These are phyloP conservation scores for Leguminivora glycinivorella DNA, from an alignment of 1,140 invertebrate genomes.

Conservation along the genomic window DNA sequence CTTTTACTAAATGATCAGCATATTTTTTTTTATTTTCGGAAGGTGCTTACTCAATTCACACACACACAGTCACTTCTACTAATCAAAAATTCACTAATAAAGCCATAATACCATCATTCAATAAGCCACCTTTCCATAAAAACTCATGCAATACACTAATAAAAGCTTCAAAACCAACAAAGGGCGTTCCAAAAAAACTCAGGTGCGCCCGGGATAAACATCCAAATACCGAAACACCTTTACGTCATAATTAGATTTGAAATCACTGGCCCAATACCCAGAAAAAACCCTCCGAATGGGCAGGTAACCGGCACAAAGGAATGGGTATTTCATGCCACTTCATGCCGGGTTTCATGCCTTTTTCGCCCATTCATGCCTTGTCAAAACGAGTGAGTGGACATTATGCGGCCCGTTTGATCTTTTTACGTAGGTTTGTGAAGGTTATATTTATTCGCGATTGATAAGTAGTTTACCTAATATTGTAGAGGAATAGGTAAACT, in stretches of 20 bases:
- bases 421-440: background rate
- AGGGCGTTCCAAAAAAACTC: background rate
- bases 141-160: background rate
- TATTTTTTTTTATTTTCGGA: too few species aligned
- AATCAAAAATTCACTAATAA: constrained; percentile 3
- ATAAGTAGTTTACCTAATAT: background rate
- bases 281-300: constrained; percentile 38
- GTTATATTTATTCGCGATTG: background rate
- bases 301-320: constrained; percentile 44
- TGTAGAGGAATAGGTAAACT: background rate
- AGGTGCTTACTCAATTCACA: too few species aligned
- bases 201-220: constrained; percentile 22
- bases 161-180: constrained; percentile 17
- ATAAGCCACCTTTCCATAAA: background rate
- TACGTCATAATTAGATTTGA: constrained; percentile 56
- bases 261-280: constrained; percentile 45
- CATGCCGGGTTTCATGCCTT: constrained; percentile 26
- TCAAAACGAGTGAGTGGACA: constrained; percentile 41
- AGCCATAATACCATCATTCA: background rate
- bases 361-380: constrained; percentile 37
- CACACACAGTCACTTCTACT: background rate
- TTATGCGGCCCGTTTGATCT: constrained; percentile 20
- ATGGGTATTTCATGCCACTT: constrained; percentile 38
- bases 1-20: too few species aligned
- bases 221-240: constrained; percentile 39